phyloP scores from a whole-genome alignment of 2,113 vertebrate genomes.

The Larimichthys crocea region DNA sequence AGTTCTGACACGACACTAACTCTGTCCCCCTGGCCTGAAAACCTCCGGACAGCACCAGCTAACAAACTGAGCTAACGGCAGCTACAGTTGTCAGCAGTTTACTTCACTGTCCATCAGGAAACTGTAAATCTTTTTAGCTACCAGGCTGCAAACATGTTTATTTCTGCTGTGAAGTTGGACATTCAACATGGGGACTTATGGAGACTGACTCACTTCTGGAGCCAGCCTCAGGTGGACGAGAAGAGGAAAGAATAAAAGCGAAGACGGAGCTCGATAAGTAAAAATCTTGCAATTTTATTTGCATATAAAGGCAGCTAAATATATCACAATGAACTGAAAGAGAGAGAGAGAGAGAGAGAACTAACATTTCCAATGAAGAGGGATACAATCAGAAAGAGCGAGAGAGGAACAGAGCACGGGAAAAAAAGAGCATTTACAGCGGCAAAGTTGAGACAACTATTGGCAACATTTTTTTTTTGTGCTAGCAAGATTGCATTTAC shows the following conservation, averaged over 20 bases:
- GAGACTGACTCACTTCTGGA: no score
- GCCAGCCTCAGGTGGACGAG: no score
- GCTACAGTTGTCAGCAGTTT: no score
- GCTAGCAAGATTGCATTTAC: constrained; percentile 99
- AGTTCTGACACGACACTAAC: no score
- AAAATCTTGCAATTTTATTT: constrained; percentile 99
- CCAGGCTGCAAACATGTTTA: no score
- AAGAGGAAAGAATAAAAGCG: constrained; percentile 11
- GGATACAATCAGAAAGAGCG: constrained; percentile 87
- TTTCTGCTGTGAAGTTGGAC: no score
- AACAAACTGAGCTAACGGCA: no score
- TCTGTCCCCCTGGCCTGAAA: no score
- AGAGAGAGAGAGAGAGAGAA: constrained; percentile 87
- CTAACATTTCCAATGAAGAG: constrained; percentile 92
- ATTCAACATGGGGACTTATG: no score
- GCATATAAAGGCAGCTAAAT: constrained; percentile 99
- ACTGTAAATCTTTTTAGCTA: no score
- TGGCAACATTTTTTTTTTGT: constrained; percentile 95
- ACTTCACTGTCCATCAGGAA: no score
- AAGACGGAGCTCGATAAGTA: constrained; percentile 81
- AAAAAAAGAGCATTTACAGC: constrained; percentile 91
- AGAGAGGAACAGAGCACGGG: constrained; percentile 79
- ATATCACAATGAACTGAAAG: constrained; percentile 99
- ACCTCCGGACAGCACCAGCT: no score
- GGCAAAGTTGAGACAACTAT: constrained; percentile 92